Base-by-base conservation (phyloP, 2,797 vertebrate species). In the Dromococcyx pavoninus region DNA sequence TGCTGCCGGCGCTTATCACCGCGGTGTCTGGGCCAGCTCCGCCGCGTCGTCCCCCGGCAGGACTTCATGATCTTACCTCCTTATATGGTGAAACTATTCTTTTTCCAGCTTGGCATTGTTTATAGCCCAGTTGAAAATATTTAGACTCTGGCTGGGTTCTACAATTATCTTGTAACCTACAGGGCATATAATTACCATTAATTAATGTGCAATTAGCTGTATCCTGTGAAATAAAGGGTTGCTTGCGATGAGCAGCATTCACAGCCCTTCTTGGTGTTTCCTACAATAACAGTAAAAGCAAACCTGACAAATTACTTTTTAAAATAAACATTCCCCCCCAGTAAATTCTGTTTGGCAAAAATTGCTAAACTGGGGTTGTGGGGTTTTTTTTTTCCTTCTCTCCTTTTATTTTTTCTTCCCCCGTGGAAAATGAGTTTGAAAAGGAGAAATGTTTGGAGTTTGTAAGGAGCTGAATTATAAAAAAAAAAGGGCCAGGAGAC, bases 11-110 rank as follows among this genome's bases (percentile, higher is more conserved):
- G 79, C 74, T 75, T 25, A 28, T 75, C 61, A 13, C 18, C 27
- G 8, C 39, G 4, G 48, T 28, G 83, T 12, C 77, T 44, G 33
- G 3, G 25, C 77, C 86, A 53, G 82, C 33, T 22, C 74, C 8
- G 7, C 58, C 13, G 11, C 77, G 19, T 11, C 3, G 56, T 17
- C 27, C 69, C 88, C 72, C 17, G 2, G 3, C 16, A 4, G 71
- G 35, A 58, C 89, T 48, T 70, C 92, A 60, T 21, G 51, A 33
- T 24, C 86, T 69, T 11, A 9, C 79, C 86, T 86, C 95, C 93
- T 96, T 96, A 93, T 95, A 96, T 80, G 96, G 94, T 27, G 17
- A 96, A 96, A 96, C 89, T 54, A 83, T 94, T 94, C 94, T 94
- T 96, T 95, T 94, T 84, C 91, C 48, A 37, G 60, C 93, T 75